Evolutionary conservation across 2,888 invertebrate genomes (phyloP).

Genomic region (Hirtodrosophila confusa): DNA sequence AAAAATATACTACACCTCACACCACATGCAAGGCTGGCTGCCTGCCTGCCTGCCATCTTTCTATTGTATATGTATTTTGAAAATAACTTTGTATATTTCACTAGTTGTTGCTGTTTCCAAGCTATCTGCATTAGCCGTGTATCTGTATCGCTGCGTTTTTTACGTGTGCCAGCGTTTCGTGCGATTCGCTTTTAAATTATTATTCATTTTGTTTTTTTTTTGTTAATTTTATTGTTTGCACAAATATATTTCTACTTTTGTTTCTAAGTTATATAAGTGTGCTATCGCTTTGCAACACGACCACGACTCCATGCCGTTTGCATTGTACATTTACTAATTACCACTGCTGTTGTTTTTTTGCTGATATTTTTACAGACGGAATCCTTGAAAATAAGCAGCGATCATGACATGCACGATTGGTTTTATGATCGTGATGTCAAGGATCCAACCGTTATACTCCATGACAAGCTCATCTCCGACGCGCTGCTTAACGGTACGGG

Average conservation of each 20-base stretch:
- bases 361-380: constrained; percentile 86
- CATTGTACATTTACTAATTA: constrained; percentile 71
- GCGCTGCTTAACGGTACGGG: constrained; percentile 90
- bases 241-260: constrained; percentile 43
- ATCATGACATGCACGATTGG: constrained; percentile 89
- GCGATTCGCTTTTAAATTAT: constrained; percentile 54
- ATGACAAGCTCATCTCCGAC: constrained; percentile 89
- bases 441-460: constrained; percentile 89
- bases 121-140: constrained; percentile 52
- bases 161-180: constrained; percentile 55
- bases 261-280: constrained; percentile 71
- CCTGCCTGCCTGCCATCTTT: constrained; percentile 19
- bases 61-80: constrained; percentile 11
- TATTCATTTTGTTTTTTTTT: constrained; percentile 30
- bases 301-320: constrained; percentile 49
- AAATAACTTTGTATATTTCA: constrained; percentile 9
- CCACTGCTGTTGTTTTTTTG: constrained; percentile 29
- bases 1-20: constrained; percentile 45
- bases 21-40: constrained; percentile 35
- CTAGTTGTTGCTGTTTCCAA: constrained; percentile 28
- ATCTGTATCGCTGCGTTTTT: constrained; percentile 57
- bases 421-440: constrained; percentile 88
- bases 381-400: constrained; percentile 86
- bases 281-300: constrained; percentile 71
- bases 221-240: constrained; percentile 25